These are phyloP conservation scores for Lacerta viridis DNA, from an alignment of 2,797 vertebrate genomes.

Conservation along the genomic window DNA sequence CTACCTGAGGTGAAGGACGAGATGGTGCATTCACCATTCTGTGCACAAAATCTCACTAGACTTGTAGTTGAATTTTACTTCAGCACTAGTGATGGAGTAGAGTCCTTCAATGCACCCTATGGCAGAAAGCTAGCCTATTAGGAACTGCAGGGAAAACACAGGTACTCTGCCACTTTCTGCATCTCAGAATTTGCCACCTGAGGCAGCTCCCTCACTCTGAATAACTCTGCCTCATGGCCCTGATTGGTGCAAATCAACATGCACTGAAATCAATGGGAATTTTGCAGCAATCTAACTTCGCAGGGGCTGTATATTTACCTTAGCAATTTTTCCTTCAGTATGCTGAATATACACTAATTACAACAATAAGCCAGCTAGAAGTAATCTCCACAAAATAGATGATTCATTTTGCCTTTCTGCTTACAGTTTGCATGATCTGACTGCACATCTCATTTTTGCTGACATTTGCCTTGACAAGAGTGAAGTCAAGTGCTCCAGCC, in stretches of 20 bases:
- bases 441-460: neutral
- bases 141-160: too few species aligned
- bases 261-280: slow-evolving; percentile 11
- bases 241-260: neutral
- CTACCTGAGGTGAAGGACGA: too few species aligned
- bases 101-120: too few species aligned
- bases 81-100: too few species aligned
- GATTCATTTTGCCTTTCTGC: neutral
- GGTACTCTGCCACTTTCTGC: too few species aligned
- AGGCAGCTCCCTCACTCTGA: too few species aligned
- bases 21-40: too few species aligned
- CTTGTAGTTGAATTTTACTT: too few species aligned
- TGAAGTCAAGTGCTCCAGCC: neutral
- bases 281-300: slow-evolving; percentile 10
- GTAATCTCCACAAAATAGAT: neutral
- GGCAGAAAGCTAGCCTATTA: too few species aligned
- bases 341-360: neutral
- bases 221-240: too few species aligned
- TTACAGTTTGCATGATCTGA: neutral
- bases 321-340: neutral
- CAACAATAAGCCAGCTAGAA: neutral
- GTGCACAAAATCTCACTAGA: too few species aligned
- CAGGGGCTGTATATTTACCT: neutral
- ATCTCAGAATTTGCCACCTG: too few species aligned
- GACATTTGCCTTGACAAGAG: neutral